Evolutionary conservation across 2,797 vertebrate genomes (phyloP).

Genomic region (Dicrostonyx torquatus): DNA sequence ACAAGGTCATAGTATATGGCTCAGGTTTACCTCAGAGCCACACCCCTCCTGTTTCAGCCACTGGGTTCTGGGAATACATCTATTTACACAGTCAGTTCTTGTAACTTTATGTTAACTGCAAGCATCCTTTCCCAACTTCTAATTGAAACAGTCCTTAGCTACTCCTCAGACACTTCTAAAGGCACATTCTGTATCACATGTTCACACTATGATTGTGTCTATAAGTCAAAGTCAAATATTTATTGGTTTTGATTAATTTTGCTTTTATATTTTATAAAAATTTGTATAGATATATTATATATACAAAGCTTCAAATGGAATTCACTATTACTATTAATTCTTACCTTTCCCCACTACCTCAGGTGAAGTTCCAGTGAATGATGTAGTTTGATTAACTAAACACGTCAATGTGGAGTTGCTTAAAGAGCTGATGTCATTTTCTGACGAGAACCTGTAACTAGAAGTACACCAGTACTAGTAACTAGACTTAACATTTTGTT

Average conservation of each 20-base stretch:
- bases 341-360: constrained; percentile 66
- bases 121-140: background rate
- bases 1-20: background rate
- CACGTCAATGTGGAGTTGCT: constrained; percentile 63
- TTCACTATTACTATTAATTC: constrained; percentile 7
- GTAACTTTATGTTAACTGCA: constrained; percentile 15
- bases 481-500: constrained; percentile 3
- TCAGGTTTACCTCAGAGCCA: no score
- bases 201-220: background rate
- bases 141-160: background rate
- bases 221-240: background rate
- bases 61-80: background rate
- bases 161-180: constrained; percentile 43
- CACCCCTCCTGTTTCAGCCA: background rate
- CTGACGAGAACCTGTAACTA: constrained; percentile 76
- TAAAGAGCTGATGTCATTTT: background rate
- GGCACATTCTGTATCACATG: background rate
- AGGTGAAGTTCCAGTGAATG: constrained; percentile 34
- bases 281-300: background rate
- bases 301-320: background rate
- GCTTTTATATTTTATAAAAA: background rate
- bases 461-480: constrained; percentile 42
- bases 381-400: background rate
- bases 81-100: background rate
- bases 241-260: constrained; percentile 20